A percentile compares a stretch with the other conserved stretches of the same genome.
phyloP scores from a whole-genome alignment of 2,113 vertebrate species.

The Melanostigma gelatinosum region DNA sequence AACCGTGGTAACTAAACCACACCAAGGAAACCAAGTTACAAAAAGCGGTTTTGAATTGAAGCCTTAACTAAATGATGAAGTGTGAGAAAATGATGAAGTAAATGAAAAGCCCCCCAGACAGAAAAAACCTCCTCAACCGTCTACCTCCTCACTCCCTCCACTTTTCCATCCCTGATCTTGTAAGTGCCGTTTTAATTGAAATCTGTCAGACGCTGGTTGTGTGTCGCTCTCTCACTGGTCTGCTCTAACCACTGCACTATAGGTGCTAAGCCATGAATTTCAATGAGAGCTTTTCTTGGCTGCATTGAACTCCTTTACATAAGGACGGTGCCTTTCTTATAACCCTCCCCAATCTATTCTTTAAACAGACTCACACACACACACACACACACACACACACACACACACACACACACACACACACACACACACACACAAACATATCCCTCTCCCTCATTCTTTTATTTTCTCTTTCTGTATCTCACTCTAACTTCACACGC shows the following conservation, averaged over 20 bases:
- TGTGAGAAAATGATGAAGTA: constrained; percentile 9
- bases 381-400: constrained; percentile 31
- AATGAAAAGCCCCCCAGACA: constrained; percentile 30
- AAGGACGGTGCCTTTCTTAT: constrained; percentile 76
- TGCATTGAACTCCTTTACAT: constrained; percentile 83
- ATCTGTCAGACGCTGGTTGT: constrained; percentile 76
- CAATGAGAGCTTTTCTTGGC: constrained; percentile 84
- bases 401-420: constrained; percentile 28
- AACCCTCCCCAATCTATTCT: constrained; percentile 79
- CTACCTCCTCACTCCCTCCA: background rate
- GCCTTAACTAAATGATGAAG: constrained; percentile 5
- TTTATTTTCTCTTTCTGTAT: constrained; percentile 20
- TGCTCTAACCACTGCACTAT: constrained; percentile 73
- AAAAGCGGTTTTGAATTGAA: background rate
- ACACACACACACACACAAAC: constrained; percentile 31
- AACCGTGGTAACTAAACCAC: background rate
- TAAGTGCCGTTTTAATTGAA: constrained; percentile 89
- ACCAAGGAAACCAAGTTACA: background rate
- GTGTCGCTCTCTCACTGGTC: constrained; percentile 73
- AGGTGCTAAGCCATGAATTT: constrained; percentile 89
- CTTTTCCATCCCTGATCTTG: constrained; percentile 61
- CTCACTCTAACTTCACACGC: constrained; percentile 15
- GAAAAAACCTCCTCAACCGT: constrained; percentile 26
- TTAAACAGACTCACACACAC: constrained; percentile 66
- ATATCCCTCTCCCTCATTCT: constrained; percentile 1